These are phyloP conservation scores for Andrena praecox DNA, from an alignment of 2,888 invertebrate species.

Conservation along the genomic window DNA sequence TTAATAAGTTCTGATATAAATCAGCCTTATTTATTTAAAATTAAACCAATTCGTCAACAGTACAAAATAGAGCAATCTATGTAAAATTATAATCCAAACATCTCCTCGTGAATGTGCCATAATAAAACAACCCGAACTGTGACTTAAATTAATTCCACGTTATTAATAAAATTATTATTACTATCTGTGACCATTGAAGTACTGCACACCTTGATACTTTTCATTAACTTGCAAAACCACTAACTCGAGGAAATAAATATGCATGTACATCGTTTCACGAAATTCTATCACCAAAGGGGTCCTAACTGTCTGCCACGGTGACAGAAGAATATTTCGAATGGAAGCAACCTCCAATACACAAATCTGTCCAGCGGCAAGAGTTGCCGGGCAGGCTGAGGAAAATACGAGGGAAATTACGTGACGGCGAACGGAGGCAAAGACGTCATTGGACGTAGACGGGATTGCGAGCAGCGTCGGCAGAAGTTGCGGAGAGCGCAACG, in stretches of 20 bases:
- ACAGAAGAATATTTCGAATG: neutral
- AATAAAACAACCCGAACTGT: too few species aligned
- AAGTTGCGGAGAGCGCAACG: constrained; percentile 11
- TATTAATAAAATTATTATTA: too few species aligned
- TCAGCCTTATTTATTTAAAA: too few species aligned
- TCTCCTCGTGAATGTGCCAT: too few species aligned
- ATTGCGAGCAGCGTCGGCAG: neutral
- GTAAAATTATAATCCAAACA: too few species aligned
- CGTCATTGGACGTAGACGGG: constrained; percentile 5
- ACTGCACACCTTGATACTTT: too few species aligned
- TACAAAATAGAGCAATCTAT: too few species aligned
- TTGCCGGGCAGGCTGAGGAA: constrained; percentile 16
- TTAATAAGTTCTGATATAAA: too few species aligned
- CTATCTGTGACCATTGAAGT: too few species aligned
- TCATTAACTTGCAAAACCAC: too few species aligned
- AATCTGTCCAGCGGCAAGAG: constrained; percentile 23
- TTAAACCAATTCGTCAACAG: too few species aligned
- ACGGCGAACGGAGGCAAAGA: constrained; percentile 21
- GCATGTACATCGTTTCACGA: neutral
- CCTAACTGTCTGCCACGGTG: neutral
- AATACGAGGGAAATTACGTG: constrained; percentile 36
- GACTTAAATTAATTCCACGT: too few species aligned
- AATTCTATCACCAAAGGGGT: neutral
- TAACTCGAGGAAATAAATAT: neutral
- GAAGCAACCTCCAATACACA: constrained; percentile 35